Percentiles rank a stretch among this genome's conserved stretches.
Conservation (phyloP, 2,888 invertebrate species). For the Holacanthella duospinosa region DNA sequence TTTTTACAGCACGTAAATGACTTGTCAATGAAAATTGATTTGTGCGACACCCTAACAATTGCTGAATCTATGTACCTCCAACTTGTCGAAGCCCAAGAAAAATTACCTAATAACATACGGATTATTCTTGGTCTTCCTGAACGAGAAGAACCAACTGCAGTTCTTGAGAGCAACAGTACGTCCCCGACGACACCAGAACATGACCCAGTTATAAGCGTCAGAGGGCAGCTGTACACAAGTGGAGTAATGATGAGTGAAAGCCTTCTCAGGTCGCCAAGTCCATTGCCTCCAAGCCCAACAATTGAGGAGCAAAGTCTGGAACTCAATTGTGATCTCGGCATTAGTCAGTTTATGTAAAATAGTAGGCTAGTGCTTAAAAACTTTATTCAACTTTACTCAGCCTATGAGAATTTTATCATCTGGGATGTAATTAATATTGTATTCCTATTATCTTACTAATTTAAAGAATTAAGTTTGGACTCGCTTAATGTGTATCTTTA, state of each 20-base stretch:
- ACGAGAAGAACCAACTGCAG: slow-evolving; percentile 11
- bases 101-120: slow-evolving; percentile 60
- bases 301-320: slow-evolving; percentile 25
- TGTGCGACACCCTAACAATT: slow-evolving; percentile 66
- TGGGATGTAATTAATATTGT: too few relatives aligned
- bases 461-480: too few relatives aligned
- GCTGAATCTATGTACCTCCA: slow-evolving; percentile 91
- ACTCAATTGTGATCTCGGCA: slow-evolving; percentile 32
- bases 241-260: not conserved
- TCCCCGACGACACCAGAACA: not conserved
- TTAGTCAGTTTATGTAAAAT: slow-evolving; percentile 31
- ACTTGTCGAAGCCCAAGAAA: slow-evolving; percentile 56
- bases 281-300: slow-evolving; percentile 1
- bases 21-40: slow-evolving; percentile 71
- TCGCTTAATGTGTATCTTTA: too few relatives aligned
- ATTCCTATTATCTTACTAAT: too few relatives aligned
- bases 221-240: not conserved
- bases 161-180: too few relatives aligned
- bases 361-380: too few relatives aligned
- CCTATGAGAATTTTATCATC: too few relatives aligned
- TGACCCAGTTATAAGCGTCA: not conserved
- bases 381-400: too few relatives aligned
- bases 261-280: not conserved
- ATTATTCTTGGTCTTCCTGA: slow-evolving; percentile 55
- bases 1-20: slow-evolving; percentile 84